Evolutionary conservation across 2,888 invertebrate species (phyloP), one percentile per base, ranked within the genome.

Genomic region (Metellina segmentata): DNA sequence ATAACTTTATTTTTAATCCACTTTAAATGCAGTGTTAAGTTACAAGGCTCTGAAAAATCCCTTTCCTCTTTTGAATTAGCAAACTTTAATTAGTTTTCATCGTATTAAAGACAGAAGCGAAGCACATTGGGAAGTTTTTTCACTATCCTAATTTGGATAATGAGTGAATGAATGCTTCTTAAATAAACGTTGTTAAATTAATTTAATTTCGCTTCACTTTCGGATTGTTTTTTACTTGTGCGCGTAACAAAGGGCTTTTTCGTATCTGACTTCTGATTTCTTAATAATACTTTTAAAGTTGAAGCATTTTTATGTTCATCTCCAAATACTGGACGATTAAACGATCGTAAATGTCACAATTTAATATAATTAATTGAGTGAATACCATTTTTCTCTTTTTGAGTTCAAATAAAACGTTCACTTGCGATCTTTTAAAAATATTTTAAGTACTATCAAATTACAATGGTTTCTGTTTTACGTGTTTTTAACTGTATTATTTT

Each of bases 21-120:
- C 81, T 79, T 51, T 81, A 88, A 81, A 88, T 88, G 61, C 48
- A 61, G 52, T 79, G 79, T 87, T 87, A 78, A 87, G 52, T 74
- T 81, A 74, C 52, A 81, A 6, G 7, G 51, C 72, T 81, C 48
- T 49, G 48, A 81, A 88, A 74, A 53, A 53, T 85, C 72, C 9
- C 34, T 82, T 75, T 85, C n/a, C 34, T 34, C 16, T 13, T 53
- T 85, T 51, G 7, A 61, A 81, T 81, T 72, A 79, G 87, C 79
- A 49, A 6, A 49, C 19, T 81, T 88, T 88, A 88, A 88, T 88
- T 81, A 88, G 79, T 88, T 81, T 81, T 88, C 74, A 81, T 81
- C 74, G 48, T 19, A 74, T 61, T 79, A 79, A 87, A 53, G 34
- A 7, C 7, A 34, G 20, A 87, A 34, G 48, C 51, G 48, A 74